Evolutionary conservation across 2,888 invertebrate genomes (phyloP).

Genomic region (Odontomyia ornata): DNA sequence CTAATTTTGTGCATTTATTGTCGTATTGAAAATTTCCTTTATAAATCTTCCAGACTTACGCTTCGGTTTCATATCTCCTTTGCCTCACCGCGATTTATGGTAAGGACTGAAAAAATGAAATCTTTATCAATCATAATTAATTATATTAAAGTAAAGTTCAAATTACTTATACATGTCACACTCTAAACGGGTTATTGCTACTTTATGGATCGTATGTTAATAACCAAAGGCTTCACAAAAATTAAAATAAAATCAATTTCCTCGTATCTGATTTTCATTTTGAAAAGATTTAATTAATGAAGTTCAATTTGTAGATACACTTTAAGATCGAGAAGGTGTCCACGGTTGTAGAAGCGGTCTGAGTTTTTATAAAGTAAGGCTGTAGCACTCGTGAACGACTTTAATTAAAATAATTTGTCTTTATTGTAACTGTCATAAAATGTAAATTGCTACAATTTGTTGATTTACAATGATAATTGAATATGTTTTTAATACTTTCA

Average conservation of each 20-base stretch:
- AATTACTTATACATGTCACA: not conserved
- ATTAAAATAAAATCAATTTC: not conserved
- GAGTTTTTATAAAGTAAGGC: too few relatives aligned
- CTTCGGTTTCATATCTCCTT: not conserved
- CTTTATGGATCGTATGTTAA: not conserved
- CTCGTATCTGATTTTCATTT: not conserved
- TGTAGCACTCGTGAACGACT: too few relatives aligned
- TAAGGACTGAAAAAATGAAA: not conserved
- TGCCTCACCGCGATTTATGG: not conserved
- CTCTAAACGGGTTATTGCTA: not conserved
- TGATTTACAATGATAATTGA: too few relatives aligned
- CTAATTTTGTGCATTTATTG: not conserved
- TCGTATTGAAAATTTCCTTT: not conserved
- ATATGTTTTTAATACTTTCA: too few relatives aligned
- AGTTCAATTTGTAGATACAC: too few relatives aligned
- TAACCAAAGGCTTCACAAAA: too few relatives aligned
- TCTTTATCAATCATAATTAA: not conserved
- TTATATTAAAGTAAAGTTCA: not conserved
- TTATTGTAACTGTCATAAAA: too few relatives aligned
- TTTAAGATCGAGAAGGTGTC: too few relatives aligned
- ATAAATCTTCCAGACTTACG: not conserved
- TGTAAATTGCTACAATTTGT: too few relatives aligned
- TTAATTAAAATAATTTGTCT: too few relatives aligned
- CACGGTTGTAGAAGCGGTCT: too few relatives aligned
- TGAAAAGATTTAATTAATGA: not conserved